Conservation (phyloP, 92 coral and sea anemone genomes). For the Phenganax marumi region DNA sequence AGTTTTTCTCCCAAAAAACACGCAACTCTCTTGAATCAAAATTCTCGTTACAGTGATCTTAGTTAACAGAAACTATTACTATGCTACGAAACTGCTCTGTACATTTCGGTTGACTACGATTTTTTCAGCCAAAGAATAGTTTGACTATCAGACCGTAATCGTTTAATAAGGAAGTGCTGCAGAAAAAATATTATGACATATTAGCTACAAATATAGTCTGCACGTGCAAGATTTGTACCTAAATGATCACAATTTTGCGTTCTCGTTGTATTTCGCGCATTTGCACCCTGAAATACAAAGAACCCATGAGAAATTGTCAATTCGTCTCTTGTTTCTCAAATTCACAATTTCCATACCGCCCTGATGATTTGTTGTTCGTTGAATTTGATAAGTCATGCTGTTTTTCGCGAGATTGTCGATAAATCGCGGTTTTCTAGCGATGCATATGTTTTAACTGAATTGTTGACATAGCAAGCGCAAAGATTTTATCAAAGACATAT, state of each 20-base stretch:
- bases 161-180: too few species aligned
- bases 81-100: too few species aligned
- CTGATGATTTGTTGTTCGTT: constrained; percentile 5
- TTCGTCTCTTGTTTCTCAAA: background rate
- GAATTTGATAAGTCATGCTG: constrained; percentile 6
- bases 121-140: too few species aligned
- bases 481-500: background rate
- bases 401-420: background rate
- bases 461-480: constrained; percentile 5
- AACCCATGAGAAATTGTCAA: background rate
- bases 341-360: constrained; percentile 7
- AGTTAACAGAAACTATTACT: too few species aligned
- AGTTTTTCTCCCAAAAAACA: too few species aligned
- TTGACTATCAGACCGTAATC: too few species aligned
- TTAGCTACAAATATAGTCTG: background rate
- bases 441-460: background rate
- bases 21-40: too few species aligned
- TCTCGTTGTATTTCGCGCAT: background rate
- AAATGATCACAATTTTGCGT: background rate
- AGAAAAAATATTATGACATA: too few species aligned
- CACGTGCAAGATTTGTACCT: background rate
- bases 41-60: too few species aligned
- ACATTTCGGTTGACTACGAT: too few species aligned
- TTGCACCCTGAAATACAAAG: background rate
- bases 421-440: constrained; percentile 1